Evolutionary conservation across 1,140 invertebrate species (phyloP).

Genomic region (Paramacrobiotus metropolitanus): DNA sequence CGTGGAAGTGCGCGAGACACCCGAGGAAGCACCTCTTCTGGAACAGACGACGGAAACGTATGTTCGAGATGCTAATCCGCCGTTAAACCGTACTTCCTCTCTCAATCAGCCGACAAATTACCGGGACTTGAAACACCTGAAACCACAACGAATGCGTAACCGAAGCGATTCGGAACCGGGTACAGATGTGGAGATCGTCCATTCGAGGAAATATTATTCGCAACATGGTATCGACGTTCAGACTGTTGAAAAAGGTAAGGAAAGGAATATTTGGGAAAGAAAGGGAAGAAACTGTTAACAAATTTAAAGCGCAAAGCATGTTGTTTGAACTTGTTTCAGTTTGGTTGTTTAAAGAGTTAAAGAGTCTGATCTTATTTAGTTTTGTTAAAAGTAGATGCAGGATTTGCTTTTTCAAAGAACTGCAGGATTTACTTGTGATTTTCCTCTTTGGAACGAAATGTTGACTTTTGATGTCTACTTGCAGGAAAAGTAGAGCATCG

Average conservation of each 20-base stretch:
- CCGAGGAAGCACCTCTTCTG: background rate
- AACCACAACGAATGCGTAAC: background rate
- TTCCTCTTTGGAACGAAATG: too few species aligned
- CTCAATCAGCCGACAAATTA: background rate
- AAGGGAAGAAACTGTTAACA: too few species aligned
- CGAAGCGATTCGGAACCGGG: background rate
- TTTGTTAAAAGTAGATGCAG: too few species aligned
- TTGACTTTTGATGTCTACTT: too few species aligned
- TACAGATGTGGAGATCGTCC: background rate
- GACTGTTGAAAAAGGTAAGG: background rate
- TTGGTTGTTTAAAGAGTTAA: too few species aligned
- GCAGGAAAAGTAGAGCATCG: background rate
- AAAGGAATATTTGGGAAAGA: too few species aligned
- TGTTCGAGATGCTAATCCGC: background rate
- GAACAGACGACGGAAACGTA: background rate
- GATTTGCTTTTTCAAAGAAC: background rate
- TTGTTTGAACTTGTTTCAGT: too few species aligned
- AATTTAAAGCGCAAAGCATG: too few species aligned
- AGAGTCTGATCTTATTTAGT: too few species aligned
- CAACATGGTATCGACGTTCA: background rate
- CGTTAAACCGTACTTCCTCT: background rate
- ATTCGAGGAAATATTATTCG: background rate
- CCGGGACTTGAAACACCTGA: background rate
- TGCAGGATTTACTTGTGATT: background rate
- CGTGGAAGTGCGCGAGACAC: background rate